phyloP scores from a whole-genome alignment of 1,140 invertebrate species.

The Venustaconcha ellipsiformis region DNA sequence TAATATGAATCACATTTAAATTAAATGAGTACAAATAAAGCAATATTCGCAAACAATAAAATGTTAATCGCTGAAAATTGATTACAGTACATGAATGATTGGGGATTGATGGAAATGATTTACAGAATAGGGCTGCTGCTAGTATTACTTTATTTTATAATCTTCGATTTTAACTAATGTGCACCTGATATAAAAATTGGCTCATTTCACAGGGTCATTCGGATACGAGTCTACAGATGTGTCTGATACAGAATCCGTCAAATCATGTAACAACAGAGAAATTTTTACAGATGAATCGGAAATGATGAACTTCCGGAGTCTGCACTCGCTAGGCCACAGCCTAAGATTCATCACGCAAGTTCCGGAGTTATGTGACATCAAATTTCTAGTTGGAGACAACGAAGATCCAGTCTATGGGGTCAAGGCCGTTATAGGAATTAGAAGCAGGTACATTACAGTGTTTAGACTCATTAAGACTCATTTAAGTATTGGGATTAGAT shows the following conservation, averaged over 20 bases:
- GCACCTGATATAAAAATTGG: not conserved
- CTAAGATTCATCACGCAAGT: slow-evolving; percentile 34
- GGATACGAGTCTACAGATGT: slow-evolving; percentile 27
- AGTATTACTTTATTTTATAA: not conserved
- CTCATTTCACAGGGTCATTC: slow-evolving; percentile 14
- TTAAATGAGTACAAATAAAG: not conserved
- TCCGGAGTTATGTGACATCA: slow-evolving; percentile 42
- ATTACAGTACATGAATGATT: not conserved
- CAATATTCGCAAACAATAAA: not conserved
- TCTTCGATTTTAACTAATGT: not conserved
- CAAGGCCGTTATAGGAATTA: slow-evolving; percentile 29
- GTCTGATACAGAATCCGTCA: slow-evolving; percentile 14
- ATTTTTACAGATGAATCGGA: not conserved
- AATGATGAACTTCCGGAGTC: slow-evolving; percentile 20
- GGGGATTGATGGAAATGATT: not conserved
- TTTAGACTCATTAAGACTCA: no score
- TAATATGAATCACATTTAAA: not conserved
- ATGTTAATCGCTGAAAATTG: not conserved
- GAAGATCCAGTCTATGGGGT: slow-evolving; percentile 34
- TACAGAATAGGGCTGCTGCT: not conserved
- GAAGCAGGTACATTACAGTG: slow-evolving; percentile 22
- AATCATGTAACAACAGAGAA: not conserved
- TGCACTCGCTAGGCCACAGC: slow-evolving; percentile 28
- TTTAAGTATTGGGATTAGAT: no score
- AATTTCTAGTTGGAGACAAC: slow-evolving; percentile 31